phyloP scores from a whole-genome alignment of 2,113 vertebrate genomes.

The Brachypteracias leptosomus region DNA sequence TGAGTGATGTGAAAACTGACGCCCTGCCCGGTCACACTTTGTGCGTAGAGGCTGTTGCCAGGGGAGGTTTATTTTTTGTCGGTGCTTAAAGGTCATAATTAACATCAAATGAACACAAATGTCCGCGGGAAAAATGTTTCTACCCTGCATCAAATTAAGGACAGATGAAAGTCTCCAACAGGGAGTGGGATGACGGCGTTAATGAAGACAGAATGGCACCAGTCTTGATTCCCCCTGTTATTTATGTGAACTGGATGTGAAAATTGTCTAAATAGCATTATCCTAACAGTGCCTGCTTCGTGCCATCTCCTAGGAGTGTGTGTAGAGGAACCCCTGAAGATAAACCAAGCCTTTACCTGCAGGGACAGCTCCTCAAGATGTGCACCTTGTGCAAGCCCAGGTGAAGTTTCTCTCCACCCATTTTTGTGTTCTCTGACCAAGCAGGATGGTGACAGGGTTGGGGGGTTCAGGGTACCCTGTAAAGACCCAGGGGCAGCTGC shows the following conservation, averaged over 20 bases:
- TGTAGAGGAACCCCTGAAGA: not conserved
- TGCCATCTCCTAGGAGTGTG: not conserved
- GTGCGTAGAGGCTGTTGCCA: not conserved
- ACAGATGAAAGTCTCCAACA: not conserved
- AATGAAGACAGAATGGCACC: not conserved
- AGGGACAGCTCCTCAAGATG: not conserved
- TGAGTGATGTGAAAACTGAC: not conserved
- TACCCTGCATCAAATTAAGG: not conserved
- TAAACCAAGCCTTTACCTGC: not conserved
- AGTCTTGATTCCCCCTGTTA: not conserved
- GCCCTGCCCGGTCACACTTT: not conserved
- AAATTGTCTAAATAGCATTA: not conserved
- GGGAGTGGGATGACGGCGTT: not conserved
- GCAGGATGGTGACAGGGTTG: not conserved
- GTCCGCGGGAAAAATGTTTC: not conserved
- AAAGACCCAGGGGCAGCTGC: not conserved
- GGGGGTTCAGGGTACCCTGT: not conserved
- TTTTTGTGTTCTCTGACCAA: not conserved
- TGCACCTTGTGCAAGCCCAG: not conserved
- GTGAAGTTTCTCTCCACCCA: not conserved
- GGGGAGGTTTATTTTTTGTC: not conserved
- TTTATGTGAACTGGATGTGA: not conserved
- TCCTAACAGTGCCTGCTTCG: not conserved
- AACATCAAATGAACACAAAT: not conserved
- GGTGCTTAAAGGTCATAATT: constrained; percentile 33